Percentiles rank a stretch among this genome's conserved stretches.
phyloP scores from a whole-genome alignment of 2,888 invertebrate species.

The Phengaris alcon region DNA sequence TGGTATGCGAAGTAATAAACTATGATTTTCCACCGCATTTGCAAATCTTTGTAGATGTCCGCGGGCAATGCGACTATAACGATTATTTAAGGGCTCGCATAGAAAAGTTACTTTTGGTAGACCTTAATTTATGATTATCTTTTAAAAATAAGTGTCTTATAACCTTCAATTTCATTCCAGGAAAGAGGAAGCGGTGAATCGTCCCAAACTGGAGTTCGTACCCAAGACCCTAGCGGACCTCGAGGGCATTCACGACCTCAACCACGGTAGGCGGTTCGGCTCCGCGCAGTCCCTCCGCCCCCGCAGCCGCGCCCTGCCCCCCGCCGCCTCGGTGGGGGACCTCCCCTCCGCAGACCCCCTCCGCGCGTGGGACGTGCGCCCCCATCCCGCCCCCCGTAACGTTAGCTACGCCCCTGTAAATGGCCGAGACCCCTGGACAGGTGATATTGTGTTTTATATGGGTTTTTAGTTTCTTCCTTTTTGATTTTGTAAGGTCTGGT shows the following conservation, averaged over 20 bases:
- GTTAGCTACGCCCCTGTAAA: conserved; percentile 40
- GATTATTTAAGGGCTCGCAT: too few relatives aligned
- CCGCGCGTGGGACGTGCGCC: conserved; percentile 59
- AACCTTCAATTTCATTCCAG: conserved; percentile 59
- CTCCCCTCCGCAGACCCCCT: conserved; percentile 62
- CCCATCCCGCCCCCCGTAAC: conserved; percentile 31
- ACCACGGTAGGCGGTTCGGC: conserved; percentile 81
- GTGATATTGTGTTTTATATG: conserved; percentile 78
- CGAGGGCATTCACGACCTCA: conserved; percentile 86
- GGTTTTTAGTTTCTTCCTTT: conserved; percentile 46
- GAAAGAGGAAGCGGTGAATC: conserved; percentile 92
- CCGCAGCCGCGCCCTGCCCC: conserved; percentile 58
- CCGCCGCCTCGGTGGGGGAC: conserved; percentile 69
- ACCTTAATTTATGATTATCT: background rate
- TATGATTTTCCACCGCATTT: too few relatives aligned
- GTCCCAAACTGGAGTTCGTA: conserved; percentile 93
- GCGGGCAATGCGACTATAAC: too few relatives aligned
- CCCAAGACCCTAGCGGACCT: conserved; percentile 94
- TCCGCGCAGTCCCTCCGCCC: conserved; percentile 72
- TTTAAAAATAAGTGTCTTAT: background rate
- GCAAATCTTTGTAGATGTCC: too few relatives aligned
- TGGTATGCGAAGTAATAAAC: too few relatives aligned
- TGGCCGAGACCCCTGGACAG: conserved; percentile 81
- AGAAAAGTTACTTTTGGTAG: too few relatives aligned
- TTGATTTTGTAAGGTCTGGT: conserved; percentile 50